Evolutionary conservation across 2,113 vertebrate species (phyloP).

Genomic region (Oplegnathus fasciatus): DNA sequence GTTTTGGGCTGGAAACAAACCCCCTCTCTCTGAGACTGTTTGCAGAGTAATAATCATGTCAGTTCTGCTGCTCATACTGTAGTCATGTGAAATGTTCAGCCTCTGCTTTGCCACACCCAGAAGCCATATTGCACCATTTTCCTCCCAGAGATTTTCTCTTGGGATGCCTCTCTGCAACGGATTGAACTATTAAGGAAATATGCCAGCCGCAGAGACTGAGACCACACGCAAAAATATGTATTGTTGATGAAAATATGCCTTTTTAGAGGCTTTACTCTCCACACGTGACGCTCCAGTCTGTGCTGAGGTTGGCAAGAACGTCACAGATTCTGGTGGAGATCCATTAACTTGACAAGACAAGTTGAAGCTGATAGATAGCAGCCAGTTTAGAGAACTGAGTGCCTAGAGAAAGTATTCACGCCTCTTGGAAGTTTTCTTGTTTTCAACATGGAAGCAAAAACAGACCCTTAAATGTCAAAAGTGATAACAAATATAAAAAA

Average conservation of each 20-base stretch:
- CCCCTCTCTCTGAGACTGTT: background rate
- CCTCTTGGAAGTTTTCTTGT: background rate
- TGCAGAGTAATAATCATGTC: constrained; percentile 3
- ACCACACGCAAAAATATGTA: background rate
- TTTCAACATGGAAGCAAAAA: background rate
- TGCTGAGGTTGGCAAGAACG: background rate
- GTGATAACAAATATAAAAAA: background rate
- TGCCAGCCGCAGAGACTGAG: constrained; percentile 2
- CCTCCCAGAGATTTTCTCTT: background rate
- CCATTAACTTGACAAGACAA: background rate
- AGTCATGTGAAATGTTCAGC: constrained; percentile 38
- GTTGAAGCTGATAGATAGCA: background rate
- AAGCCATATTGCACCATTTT: constrained; percentile 17
- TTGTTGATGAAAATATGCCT: background rate
- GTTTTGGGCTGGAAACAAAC: background rate
- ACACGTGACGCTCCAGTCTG: constrained; percentile 6
- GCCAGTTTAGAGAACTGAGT: background rate
- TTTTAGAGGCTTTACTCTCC: background rate
- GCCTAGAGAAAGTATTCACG: background rate
- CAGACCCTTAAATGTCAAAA: background rate
- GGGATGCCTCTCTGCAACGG: background rate
- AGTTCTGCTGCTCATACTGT: background rate
- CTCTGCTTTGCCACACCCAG: constrained; percentile 47
- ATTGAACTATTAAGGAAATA: background rate
- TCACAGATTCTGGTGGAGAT: background rate